Conservation (phyloP, 1,140 invertebrate species). For the Lordiphosa stackelbergi region DNA sequence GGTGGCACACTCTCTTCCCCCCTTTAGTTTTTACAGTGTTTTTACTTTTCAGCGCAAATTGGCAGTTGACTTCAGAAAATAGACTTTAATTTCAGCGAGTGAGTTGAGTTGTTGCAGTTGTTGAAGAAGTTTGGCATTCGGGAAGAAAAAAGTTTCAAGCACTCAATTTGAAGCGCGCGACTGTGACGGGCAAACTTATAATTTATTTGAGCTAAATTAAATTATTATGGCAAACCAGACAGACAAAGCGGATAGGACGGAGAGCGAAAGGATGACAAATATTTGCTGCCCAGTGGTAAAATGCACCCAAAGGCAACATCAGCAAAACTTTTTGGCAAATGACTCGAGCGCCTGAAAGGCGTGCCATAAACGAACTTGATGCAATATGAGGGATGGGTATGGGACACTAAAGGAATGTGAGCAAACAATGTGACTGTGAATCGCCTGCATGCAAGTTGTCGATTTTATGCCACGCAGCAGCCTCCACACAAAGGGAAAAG, state of each 20-base stretch:
- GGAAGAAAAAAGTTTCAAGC: constrained; percentile 50
- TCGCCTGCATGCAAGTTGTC: constrained; percentile 35
- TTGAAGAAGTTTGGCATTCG: constrained; percentile 38
- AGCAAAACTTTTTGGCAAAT: constrained; percentile 58
- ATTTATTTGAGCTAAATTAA: constrained; percentile 72
- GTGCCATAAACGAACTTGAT: constrained; percentile 55
- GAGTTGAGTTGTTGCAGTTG: constrained; percentile 29
- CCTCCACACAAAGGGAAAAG: constrained; percentile 4
- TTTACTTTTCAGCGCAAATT: constrained; percentile 42
- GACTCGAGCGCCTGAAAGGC: constrained; percentile 56
- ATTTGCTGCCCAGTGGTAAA: constrained; percentile 69
- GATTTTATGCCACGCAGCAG: constrained; percentile 32
- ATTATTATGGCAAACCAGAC: constrained; percentile 53
- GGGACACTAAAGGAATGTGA: constrained; percentile 29
- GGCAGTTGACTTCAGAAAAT: constrained; percentile 66
- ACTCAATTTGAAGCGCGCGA: constrained; percentile 65
- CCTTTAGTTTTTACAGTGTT: background rate
- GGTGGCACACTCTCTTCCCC: too few species aligned
- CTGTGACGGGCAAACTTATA: constrained; percentile 54
- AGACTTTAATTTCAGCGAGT: constrained; percentile 58
- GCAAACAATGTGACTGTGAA: constrained; percentile 44
- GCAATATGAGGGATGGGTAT: constrained; percentile 15
- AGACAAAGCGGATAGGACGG: constrained; percentile 12
- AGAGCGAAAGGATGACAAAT: constrained; percentile 46
- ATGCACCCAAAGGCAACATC: constrained; percentile 70